Base-by-base conservation (phyloP, 2,113 vertebrate genomes). In the Lontra canadensis region DNA sequence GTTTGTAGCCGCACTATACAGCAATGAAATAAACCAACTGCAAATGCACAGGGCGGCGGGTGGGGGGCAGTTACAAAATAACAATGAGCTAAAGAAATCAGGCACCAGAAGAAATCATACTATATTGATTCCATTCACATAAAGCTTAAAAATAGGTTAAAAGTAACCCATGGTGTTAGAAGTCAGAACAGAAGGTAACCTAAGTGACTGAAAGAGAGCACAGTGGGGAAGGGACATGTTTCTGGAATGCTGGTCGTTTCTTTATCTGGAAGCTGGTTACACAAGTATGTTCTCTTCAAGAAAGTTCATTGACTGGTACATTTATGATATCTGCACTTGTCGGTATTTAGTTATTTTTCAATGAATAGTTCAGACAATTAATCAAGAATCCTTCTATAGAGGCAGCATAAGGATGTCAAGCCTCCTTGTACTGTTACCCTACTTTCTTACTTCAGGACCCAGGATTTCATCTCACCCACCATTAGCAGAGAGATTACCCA, bases 21-120 rank as follows among this genome's bases (percentile, higher is more conserved):
- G 82, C 49, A 82, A 69, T 84, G 69, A 92, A 95, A 92, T n/a
- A 87, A 85, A 84, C 44, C n/a, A 95, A 71, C 11, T n/a, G 86
- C 23, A 55, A 76, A n/a, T 86, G 26, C 25, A 89, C 71, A 88
- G 3, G 9, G 13, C 14, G 17, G 52, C 17, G 17, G 52, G 52
- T 5, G 52, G 52, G 17, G 4, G n/a, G n/a, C n/a, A n/a, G n/a
- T n/a, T 63, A 87, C 26, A 85, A 96, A 95, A 83, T 65, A 67
- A 80, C 44, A 34, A 42, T 61, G 63, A 65, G 39, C 55, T 80
- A 71, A 85, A 74, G 79, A 84, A 88, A 80, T 67, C 21, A 90
- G 69, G 85, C 14, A 14, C 18, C 73, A 82, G 79, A 90, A 71
- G 49, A 65, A 65, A 74, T 49, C 13, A 76, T 31, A 57, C 55